Percentiles rank a stretch among this genome's conserved stretches.
Evolutionary conservation across 2,888 invertebrate genomes (phyloP).

Genomic region (Nipponacmea schrenckii): DNA sequence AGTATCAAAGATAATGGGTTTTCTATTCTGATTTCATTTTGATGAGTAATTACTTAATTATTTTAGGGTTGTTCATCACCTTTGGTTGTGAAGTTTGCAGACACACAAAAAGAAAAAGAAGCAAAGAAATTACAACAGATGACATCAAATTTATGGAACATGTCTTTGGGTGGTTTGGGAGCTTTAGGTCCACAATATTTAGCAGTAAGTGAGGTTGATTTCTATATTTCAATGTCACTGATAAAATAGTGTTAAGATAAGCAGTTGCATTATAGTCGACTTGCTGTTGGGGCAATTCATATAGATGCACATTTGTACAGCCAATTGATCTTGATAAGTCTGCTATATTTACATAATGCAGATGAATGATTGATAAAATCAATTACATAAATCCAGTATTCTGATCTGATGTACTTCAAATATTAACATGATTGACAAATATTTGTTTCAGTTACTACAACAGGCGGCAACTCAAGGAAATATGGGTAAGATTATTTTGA

Average conservation of each 20-base stretch:
- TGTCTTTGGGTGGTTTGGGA: slow-evolving; percentile 74
- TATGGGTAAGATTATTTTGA: slow-evolving; percentile 46
- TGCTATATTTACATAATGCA: too few species aligned
- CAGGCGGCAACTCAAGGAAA: slow-evolving; percentile 62
- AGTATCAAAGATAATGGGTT: too few species aligned
- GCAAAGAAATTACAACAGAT: slow-evolving; percentile 94
- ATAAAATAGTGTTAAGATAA: too few species aligned
- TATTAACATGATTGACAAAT: neutral
- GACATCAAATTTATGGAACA: slow-evolving; percentile 89
- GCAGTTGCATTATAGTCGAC: too few species aligned
- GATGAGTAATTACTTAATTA: slow-evolving; percentile 30
- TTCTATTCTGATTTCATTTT: too few species aligned
- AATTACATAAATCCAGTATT: too few species aligned
- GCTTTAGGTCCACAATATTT: slow-evolving; percentile 73
- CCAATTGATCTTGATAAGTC: too few species aligned
- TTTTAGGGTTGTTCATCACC: slow-evolving; percentile 93
- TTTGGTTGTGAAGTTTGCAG: slow-evolving; percentile 98
- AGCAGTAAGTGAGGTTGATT: slow-evolving; percentile 67
- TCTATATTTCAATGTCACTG: neutral
- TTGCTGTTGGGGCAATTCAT: too few species aligned
- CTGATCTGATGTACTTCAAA: too few species aligned
- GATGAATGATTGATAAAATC: too few species aligned
- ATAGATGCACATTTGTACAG: too few species aligned
- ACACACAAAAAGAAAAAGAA: slow-evolving; percentile 98
- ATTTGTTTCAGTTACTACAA: slow-evolving; percentile 60